Evolutionary conservation across 92 coral and sea anemone genomes (phyloP).

Genomic region (Umimayanthus chanpuru): DNA sequence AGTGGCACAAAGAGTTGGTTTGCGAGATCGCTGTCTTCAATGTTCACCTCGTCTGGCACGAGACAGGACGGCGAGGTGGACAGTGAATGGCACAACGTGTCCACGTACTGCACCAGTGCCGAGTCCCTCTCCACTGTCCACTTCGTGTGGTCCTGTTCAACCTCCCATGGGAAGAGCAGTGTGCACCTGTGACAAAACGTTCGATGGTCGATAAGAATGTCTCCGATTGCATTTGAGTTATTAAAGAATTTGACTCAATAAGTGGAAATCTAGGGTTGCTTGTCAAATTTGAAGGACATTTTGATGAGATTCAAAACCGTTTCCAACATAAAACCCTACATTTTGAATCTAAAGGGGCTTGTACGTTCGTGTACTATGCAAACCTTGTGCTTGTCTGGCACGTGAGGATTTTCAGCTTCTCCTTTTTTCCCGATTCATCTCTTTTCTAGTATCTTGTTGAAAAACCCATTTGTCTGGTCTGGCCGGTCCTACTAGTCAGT

Average conservation of each 20-base stretch:
- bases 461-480: too few species aligned
- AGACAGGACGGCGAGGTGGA: conserved; percentile 92
- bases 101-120: conserved; percentile 75
- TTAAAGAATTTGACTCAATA: background rate
- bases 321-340: too few species aligned
- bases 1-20: conserved; percentile 64
- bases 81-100: conserved; percentile 75
- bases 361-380: too few species aligned
- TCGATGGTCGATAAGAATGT: background rate
- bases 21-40: conserved; percentile 68
- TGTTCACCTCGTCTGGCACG: conserved; percentile 86
- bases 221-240: background rate
- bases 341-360: too few species aligned
- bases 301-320: too few species aligned
- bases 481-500: too few species aligned
- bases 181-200: conserved; percentile 69
- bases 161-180: conserved; percentile 70
- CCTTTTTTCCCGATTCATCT: too few species aligned
- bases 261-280: background rate
- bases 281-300: too few species aligned
- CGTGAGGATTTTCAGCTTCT: too few species aligned
- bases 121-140: conserved; percentile 86
- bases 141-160: conserved; percentile 78
- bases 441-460: too few species aligned
- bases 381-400: too few species aligned